Evolutionary conservation across 2,888 invertebrate genomes (phyloP), one percentile per base, ranked within the genome.

Genomic region (Litoditis marina): DNA sequence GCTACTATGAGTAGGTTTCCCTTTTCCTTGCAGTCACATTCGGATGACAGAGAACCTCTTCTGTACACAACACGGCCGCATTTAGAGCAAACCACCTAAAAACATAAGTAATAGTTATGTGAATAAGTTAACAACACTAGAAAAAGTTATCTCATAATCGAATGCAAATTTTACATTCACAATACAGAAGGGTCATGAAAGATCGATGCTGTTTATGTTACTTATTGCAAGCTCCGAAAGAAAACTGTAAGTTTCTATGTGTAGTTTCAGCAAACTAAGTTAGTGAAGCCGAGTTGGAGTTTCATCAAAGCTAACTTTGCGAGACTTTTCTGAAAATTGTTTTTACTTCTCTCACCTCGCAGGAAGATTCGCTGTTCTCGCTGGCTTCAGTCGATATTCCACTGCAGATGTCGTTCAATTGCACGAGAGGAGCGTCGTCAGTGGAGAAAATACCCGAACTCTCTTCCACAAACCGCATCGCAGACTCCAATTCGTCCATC

Each of bases 1-100:
- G 56, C 19, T 25, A 44, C 44, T 19, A 34, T 47, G 11, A 13
- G 42, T 32, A 22, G 28, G 2, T 27, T 25, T 22, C 36, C 44
- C 5, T 44, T 58, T 16, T 28, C 27, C n/a, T 30, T 13, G 63
- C 80, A 80, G 30, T 65, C 61, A 66, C 80, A 80, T 0, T 46
- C 63, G n/a, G 69, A 70, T 8, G 54, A 50, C 11, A 90, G 90
- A 75, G 90, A 90, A 79, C 90, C 90, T 77, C 91, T 91, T 8
- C 89, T 88, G 79, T 90, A 91, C 72, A 91, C 89, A 2, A 91
- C 88, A 8, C 59, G 63, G 19, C 65, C 54, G 34, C 72, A 72
- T 3, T 39, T 54, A 42, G 68, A 66, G 56, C 69, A 71, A n/a
- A 70, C 31, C 6, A 67, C 66, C 65, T 73, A 32, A 42, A 63